phyloP scores from a whole-genome alignment of 2,113 vertebrate genomes.

The Callopanchax toddi region DNA sequence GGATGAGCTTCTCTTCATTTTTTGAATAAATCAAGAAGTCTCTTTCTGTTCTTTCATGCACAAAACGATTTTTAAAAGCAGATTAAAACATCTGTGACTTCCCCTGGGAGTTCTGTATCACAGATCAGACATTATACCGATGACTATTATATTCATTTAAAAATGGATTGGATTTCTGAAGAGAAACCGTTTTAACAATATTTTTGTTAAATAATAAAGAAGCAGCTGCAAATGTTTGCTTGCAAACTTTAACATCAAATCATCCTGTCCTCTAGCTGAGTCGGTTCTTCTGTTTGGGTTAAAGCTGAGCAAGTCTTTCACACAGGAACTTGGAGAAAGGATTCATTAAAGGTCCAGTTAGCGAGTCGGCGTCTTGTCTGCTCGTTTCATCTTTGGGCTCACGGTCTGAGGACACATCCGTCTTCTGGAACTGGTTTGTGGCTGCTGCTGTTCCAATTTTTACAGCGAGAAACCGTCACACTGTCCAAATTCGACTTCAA shows the following conservation, averaged over 20 bases:
- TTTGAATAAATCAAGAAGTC: neutral
- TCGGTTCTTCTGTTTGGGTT: neutral
- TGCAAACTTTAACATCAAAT: neutral
- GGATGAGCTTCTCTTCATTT: neutral
- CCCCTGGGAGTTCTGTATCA: neutral
- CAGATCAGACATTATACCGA: neutral
- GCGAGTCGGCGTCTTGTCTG: conserved; percentile 18
- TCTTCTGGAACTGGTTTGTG: conserved; percentile 40
- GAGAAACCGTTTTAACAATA: too few species aligned
- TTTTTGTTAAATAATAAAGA: too few species aligned
- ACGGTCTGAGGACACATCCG: conserved; percentile 50
- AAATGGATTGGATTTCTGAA: too few species aligned
- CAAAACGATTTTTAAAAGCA: neutral
- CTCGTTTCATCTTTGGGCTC: conserved; percentile 34
- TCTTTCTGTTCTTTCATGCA: neutral
- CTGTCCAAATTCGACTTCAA: conserved; percentile 41
- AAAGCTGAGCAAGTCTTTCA: conserved; percentile 2
- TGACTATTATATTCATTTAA: too few species aligned
- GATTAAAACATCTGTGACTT: neutral
- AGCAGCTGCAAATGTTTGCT: neutral
- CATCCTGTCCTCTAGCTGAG: neutral
- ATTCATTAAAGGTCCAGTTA: conserved; percentile 21
- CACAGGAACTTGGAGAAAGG: conserved; percentile 8
- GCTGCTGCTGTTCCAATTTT: conserved; percentile 30
- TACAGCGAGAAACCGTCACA: conserved; percentile 24